A percentile compares a stretch with the other conserved stretches of the same genome.
phyloP scores from a whole-genome alignment of 2,888 invertebrate genomes.

The Ornithoptera alexandrae region DNA sequence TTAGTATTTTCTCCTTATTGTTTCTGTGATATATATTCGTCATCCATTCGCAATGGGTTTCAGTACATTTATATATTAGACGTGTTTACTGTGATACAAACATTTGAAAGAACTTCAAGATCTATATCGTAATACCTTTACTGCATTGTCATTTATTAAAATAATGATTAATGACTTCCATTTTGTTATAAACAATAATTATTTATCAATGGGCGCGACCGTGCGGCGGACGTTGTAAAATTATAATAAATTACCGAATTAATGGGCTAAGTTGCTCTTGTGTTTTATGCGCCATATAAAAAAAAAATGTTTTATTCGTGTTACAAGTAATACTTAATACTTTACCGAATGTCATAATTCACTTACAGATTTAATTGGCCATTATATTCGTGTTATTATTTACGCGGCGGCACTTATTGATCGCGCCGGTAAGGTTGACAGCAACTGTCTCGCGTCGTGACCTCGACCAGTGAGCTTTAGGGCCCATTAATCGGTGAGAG shows the following conservation, averaged over 20 bases:
- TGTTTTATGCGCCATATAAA: constrained; percentile 18
- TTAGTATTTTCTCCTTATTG: too few relatives aligned
- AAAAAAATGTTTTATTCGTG: constrained; percentile 7
- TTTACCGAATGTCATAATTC: constrained; percentile 13
- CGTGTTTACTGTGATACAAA: not conserved
- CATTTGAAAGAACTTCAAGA: constrained; percentile 6
- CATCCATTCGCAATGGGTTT: not conserved
- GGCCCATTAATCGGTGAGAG: too few relatives aligned
- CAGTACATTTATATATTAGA: not conserved
- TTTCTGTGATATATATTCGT: too few relatives aligned
- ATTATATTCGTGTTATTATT: not conserved
- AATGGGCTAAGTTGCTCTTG: constrained; percentile 14
- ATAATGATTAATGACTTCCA: constrained; percentile 14
- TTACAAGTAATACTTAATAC: constrained; percentile 10
- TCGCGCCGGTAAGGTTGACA: not conserved
- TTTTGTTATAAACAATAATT: constrained; percentile 1
- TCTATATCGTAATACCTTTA: constrained; percentile 17
- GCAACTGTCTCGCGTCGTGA: not conserved
- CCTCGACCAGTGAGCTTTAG: not conserved
- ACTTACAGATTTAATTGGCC: constrained; percentile 22
- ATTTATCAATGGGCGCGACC: constrained; percentile 17
- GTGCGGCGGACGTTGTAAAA: constrained; percentile 9
- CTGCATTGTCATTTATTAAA: constrained; percentile 18
- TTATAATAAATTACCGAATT: constrained; percentile 28
- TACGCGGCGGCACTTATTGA: not conserved